Conservation (phyloP, 1,140 invertebrate genomes). For the Lysiphlebus fabarum region DNA sequence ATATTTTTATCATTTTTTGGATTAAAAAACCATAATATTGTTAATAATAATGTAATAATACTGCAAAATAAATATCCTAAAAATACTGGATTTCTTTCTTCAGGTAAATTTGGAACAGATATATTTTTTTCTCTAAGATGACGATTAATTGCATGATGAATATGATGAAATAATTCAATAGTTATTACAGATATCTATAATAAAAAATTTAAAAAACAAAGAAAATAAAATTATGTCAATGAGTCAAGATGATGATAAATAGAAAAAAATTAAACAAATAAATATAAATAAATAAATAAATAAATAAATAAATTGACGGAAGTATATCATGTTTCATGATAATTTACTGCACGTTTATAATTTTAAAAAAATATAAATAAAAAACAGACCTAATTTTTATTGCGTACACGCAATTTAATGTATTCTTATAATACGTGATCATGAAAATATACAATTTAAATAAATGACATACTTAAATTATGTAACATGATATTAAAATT, state of each 20-base stretch:
- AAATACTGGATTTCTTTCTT: conserved; percentile 45
- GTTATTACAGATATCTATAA: conserved; percentile 25
- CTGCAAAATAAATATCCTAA: conserved; percentile 42
- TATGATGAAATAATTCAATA: conserved; percentile 39
- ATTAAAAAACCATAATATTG: conserved; percentile 35
- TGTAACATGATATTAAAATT: conserved; percentile 14
- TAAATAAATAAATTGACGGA: background rate
- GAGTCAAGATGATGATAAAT: background rate
- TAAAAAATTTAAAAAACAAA: too few relatives aligned
- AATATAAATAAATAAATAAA: too few relatives aligned
- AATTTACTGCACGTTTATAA: background rate
- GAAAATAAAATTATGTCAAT: background rate
- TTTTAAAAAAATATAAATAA: background rate
- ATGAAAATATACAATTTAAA: conserved; percentile 6
- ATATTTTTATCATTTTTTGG: conserved; percentile 23
- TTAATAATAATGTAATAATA: conserved; percentile 34
- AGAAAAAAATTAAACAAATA: too few relatives aligned
- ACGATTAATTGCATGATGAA: conserved; percentile 37
- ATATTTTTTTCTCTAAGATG: conserved; percentile 28
- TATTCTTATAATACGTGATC: conserved; percentile 21
- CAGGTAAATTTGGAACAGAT: conserved; percentile 33
- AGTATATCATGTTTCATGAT: conserved; percentile 14
- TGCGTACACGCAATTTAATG: conserved; percentile 20
- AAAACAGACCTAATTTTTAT: conserved; percentile 19
- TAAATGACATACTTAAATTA: conserved; percentile 22